Evolutionary conservation across 2,113 vertebrate species (phyloP), one percentile per base, ranked within the genome.

Genomic region (Genyomyrus donnyi): DNA sequence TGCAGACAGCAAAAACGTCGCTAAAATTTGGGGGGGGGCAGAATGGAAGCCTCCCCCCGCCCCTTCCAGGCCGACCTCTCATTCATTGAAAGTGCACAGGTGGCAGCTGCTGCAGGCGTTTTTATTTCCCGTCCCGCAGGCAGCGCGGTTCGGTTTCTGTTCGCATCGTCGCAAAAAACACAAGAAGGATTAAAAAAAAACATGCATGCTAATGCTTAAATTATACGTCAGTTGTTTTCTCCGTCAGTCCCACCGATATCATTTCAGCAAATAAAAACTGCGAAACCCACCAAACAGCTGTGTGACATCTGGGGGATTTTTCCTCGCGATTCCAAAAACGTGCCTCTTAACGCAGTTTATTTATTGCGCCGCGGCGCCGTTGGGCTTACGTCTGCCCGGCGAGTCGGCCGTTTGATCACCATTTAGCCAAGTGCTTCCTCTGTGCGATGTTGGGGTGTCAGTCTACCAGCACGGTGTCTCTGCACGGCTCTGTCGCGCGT

Each of bases 351-450:
- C 48, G 56, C 11, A 31, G 50, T 48, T 89, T 56, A 58, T 85
- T 85, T 85, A 19, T 66, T 45, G n/a, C 85, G 24, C 35, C 1
- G 42, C 21, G 19, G 83, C 21, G 24, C 49, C 31, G 42, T 46
- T 45, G 39, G 24, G 52, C 53, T 62, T 48, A 27, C 66, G 21
- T 84, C 17, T 45, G 49, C 88, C 45, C 11, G 21, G 19, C 15
- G 89, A 48, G 45, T 24, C 89, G 46, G 17, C 21, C 15, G 35
- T 27, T 48, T 58, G 89, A 89, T 77, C 50, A 8, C 9, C 19
- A 66, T n/a, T 52, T 48, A 58, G 45, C 58, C 89, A 89, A 89
- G 89, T 85, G 89, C 80, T 89, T 89, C 80, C 24, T 62, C 50
- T 62, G 42, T 62, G 77, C 31, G 35, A 35, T n/a, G 80, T 49